A percentile compares a stretch with the other conserved stretches of the same genome.
phyloP scores from a whole-genome alignment of 2,888 invertebrate genomes.

The Drosophila robusta region DNA sequence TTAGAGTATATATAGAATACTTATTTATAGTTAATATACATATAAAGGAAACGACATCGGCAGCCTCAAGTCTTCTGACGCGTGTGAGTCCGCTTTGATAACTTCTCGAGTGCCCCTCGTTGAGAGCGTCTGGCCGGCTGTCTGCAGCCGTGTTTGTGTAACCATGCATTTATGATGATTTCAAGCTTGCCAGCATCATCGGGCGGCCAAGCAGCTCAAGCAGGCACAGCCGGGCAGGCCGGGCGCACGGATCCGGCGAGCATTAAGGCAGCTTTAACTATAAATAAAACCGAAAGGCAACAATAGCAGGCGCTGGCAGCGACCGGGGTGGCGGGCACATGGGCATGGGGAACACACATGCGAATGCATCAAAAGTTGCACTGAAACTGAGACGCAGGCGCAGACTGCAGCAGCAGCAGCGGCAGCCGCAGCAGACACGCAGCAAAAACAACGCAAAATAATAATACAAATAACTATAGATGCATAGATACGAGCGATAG shows the following conservation, averaged over 20 bases:
- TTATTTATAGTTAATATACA: too few species aligned
- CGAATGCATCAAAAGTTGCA: slow-evolving; percentile 66
- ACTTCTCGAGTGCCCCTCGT: slow-evolving; percentile 14
- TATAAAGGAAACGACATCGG: too few species aligned
- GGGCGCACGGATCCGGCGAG: slow-evolving; percentile 50
- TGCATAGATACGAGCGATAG: slow-evolving; percentile 77
- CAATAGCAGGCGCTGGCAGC: slow-evolving; percentile 44
- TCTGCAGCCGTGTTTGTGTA: slow-evolving; percentile 53
- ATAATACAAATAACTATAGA: slow-evolving; percentile 80
- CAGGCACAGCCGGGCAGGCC: background rate
- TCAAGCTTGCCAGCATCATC: slow-evolving; percentile 74
- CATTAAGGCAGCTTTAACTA: slow-evolving; percentile 72
- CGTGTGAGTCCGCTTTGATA: background rate
- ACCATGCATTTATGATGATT: slow-evolving; percentile 81
- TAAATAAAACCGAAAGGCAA: slow-evolving; percentile 76
- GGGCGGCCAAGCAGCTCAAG: slow-evolving; percentile 32
- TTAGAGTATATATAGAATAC: too few species aligned
- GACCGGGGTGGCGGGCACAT: too few species aligned
- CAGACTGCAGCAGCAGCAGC: slow-evolving; percentile 16
- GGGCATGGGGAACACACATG: slow-evolving; percentile 40
- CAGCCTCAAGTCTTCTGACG: too few species aligned
- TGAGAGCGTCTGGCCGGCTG: slow-evolving; percentile 20
- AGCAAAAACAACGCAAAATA: slow-evolving; percentile 71
- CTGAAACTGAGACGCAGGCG: slow-evolving; percentile 41
- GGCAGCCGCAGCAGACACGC: slow-evolving; percentile 32